Conservation (phyloP, 2,888 invertebrate species). For the Megalurothrips usitatus region DNA sequence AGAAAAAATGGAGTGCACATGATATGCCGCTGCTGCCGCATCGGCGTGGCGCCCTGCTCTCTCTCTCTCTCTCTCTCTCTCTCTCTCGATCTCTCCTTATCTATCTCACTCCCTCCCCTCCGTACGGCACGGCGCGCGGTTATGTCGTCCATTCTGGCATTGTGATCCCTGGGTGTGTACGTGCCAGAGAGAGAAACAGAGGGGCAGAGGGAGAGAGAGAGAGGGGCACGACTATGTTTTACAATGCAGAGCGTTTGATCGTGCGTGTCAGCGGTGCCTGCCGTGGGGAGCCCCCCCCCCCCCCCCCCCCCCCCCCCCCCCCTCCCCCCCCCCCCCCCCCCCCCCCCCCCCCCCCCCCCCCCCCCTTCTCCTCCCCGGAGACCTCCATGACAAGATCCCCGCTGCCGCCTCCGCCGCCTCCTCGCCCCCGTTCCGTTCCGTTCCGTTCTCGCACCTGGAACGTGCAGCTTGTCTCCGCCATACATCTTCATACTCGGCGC, state of each 20-base stretch:
- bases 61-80: constrained; percentile 18
- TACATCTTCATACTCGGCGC: background rate
- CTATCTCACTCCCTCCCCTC: too few species aligned
- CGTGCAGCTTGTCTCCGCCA: background rate
- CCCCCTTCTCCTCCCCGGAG: background rate
- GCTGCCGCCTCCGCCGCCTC: too few species aligned
- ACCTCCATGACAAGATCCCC: background rate
- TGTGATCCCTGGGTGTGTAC: too few species aligned
- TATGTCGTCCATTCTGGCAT: too few species aligned
- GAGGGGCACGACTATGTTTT: background rate
- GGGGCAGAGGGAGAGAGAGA: background rate
- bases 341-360: background rate
- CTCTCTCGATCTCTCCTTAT: background rate
- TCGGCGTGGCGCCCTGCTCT: background rate
- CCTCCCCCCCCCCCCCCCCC: too few species aligned
- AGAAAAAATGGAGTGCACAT: too few species aligned
- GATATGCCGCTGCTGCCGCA: background rate
- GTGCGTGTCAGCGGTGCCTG: background rate
- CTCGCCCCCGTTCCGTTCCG: background rate
- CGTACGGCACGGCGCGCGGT: too few species aligned
- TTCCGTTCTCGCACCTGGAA: too few species aligned
- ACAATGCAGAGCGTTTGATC: constrained; percentile 26
- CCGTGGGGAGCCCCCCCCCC: too few species aligned
- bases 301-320: background rate
- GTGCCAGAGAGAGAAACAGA: background rate